phyloP scores from a whole-genome alignment of 35 echinoderm and acorn worm genomes.

The Amphiura filiformis region DNA sequence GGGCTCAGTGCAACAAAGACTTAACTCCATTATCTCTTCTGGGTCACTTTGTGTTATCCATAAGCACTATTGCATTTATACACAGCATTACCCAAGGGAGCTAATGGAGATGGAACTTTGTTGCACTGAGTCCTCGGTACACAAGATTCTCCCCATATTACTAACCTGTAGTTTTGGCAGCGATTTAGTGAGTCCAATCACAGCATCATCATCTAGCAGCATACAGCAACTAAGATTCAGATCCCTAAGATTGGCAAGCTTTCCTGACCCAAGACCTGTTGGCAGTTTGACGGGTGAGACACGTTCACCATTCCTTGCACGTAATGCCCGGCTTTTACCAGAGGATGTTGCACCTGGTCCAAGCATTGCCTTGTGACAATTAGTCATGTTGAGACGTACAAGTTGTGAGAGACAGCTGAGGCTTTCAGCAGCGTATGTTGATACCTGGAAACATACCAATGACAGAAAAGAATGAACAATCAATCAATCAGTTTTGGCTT shows the following conservation, averaged over 20 bases:
- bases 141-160: no score
- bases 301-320: neutral
- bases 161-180: constrained; percentile 7
- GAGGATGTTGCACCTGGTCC: neutral
- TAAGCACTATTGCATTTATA: no score
- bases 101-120: no score
- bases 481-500: no score
- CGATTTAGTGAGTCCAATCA: constrained; percentile 32
- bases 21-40: no score
- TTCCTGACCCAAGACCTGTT: neutral
- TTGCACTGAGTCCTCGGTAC: no score
- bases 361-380: neutral
- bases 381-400: neutral
- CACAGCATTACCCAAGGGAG: no score
- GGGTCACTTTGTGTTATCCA: no score
- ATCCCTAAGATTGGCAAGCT: constrained; percentile 15
- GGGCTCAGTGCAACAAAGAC: no score
- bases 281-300: constrained; percentile 30
- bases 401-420: neutral
- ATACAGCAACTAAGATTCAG: constrained; percentile 65
- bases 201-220: constrained; percentile 59
- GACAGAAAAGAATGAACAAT: no score
- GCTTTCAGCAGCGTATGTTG: neutral
- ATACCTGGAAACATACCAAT: neutral
- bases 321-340: neutral